These are phyloP conservation scores for Aphelenchoides fujianensis DNA, from an alignment of 1,140 invertebrate genomes.

Conservation along the genomic window DNA sequence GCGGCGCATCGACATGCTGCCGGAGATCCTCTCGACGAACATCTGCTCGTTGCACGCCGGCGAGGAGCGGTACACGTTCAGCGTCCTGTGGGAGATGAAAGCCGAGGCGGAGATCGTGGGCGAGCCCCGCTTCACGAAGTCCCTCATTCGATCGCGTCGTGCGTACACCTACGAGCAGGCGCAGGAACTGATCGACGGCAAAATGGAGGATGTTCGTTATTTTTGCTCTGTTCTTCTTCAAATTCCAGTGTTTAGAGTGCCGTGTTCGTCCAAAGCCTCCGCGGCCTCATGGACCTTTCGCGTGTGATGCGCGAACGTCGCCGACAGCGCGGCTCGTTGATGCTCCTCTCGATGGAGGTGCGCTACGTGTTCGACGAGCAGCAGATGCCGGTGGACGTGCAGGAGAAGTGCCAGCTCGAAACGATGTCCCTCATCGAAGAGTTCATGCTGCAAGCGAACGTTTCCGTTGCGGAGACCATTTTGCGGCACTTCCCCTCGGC, in stretches of 20 bases:
- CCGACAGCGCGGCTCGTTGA: conserved; percentile 46
- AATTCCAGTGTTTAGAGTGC: conserved; percentile 61
- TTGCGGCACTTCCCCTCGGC: conserved; percentile 81
- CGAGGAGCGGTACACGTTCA: conserved; percentile 85
- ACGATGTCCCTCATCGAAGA: conserved; percentile 97
- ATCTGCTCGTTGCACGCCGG: conserved; percentile 81
- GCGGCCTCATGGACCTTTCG: conserved; percentile 51
- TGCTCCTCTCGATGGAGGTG: conserved; percentile 58
- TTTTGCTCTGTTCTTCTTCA: background rate
- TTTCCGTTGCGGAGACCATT: conserved; percentile 81
- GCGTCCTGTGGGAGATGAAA: conserved; percentile 85
- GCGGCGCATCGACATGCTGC: conserved; percentile 66
- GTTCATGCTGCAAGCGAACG: conserved; percentile 94
- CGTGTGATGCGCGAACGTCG: conserved; percentile 24
- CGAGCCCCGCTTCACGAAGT: conserved; percentile 77
- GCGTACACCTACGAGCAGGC: conserved; percentile 61
- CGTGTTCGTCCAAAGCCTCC: conserved; percentile 73
- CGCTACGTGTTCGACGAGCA: conserved; percentile 58
- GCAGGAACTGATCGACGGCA: conserved; percentile 73
- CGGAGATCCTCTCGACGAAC: conserved; percentile 83
- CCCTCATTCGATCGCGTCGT: conserved; percentile 74
- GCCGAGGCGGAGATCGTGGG: conserved; percentile 78
- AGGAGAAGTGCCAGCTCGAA: conserved; percentile 66
- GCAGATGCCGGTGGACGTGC: conserved; percentile 45
- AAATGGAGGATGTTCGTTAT: conserved; percentile 65